A percentile compares a stretch with the other conserved stretches of the same genome.
These are phyloP conservation scores for Melospiza georgiana DNA, from an alignment of 2,113 vertebrate species.

Conservation along the genomic window DNA sequence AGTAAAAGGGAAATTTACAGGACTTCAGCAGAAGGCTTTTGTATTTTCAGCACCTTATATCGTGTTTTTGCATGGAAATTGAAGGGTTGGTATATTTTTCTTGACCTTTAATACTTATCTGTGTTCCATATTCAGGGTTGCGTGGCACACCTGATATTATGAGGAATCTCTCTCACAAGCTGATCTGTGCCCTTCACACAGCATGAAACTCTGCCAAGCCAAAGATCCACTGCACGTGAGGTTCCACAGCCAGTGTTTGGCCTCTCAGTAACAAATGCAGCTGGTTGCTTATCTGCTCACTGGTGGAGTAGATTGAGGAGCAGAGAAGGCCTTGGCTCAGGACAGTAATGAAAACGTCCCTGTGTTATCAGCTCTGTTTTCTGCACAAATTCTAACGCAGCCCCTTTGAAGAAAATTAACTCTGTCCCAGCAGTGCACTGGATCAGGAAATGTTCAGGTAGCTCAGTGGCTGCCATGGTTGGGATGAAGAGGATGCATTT, in stretches of 20 bases:
- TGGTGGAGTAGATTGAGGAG: neutral
- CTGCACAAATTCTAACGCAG: neutral
- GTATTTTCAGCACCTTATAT: neutral
- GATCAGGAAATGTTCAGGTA: neutral
- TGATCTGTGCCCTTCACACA: neutral
- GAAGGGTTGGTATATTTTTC: neutral
- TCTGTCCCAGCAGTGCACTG: fast-evolving
- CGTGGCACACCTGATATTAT: neutral
- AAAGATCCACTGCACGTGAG: neutral
- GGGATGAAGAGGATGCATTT: neutral
- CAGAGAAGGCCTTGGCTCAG: neutral
- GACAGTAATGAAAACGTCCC: neutral
- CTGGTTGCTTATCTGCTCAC: neutral
- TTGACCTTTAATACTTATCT: neutral
- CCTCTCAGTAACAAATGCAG: neutral
- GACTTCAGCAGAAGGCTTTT: neutral
- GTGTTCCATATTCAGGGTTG: neutral
- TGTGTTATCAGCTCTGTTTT: neutral
- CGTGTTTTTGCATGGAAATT: neutral
- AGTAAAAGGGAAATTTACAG: neutral
- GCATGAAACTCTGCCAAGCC: neutral
- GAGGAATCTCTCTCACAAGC: neutral
- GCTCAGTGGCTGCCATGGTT: neutral
- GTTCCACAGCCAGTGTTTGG: neutral
- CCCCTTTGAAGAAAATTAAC: neutral